Conservation (phyloP, 2,113 vertebrate species). For the Archocentrus centrarchus region DNA sequence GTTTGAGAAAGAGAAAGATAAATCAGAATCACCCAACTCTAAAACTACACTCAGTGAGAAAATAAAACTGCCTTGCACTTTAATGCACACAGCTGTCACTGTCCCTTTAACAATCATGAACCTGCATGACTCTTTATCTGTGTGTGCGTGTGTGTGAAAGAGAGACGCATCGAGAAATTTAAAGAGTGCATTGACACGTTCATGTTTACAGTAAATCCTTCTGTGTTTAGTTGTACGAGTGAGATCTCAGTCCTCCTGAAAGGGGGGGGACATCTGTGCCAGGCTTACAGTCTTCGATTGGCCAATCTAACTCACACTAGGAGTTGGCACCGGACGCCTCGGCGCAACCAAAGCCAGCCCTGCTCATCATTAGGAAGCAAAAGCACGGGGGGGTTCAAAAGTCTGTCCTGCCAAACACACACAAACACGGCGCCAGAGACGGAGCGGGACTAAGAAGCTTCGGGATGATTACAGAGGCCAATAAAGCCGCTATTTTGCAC, state of each 20-base stretch:
- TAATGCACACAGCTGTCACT: neutral
- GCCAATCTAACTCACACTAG: conserved; percentile 61
- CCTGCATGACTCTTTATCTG: neutral
- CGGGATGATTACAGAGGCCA: conserved; percentile 49
- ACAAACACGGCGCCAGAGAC: conserved; percentile 28
- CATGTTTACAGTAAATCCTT: conserved; percentile 29
- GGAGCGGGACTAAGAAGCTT: conserved; percentile 31
- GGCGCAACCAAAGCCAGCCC: conserved; percentile 47
- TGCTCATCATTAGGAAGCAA: conserved; percentile 66
- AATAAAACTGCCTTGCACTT: neutral
- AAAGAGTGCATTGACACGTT: neutral
- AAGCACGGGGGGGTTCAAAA: conserved; percentile 52
- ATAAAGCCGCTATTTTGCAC: conserved; percentile 47
- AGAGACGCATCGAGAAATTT: neutral
- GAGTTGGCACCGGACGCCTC: conserved; percentile 61
- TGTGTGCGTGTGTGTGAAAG: neutral
- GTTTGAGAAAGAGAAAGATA: neutral
- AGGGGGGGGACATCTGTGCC: conserved; percentile 55
- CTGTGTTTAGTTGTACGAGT: conserved; percentile 18
- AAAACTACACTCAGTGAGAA: neutral
- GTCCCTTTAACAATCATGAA: neutral
- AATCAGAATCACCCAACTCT: neutral
- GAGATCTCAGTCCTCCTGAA: conserved; percentile 60
- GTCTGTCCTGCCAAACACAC: conserved; percentile 56
- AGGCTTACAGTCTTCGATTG: conserved; percentile 45